Evolutionary conservation across 2,888 invertebrate genomes (phyloP), one percentile per base, ranked within the genome.

Genomic region (Troides oblongomaculatus): DNA sequence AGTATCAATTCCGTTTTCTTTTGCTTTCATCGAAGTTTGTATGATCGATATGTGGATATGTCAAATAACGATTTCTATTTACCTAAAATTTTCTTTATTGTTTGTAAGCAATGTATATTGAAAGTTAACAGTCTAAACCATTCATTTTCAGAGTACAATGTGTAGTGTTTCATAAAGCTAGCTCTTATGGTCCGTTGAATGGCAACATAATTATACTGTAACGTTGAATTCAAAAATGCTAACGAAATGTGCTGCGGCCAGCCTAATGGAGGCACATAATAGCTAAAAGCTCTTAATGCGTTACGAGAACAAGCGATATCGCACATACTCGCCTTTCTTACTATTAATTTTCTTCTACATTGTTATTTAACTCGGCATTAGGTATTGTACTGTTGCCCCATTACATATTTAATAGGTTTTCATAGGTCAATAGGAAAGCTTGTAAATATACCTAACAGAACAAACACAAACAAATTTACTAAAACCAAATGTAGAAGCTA

Each of bases 201-300:
- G 60, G 60, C 39, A 60, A 60, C 50, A 66, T 66, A 66, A 66
- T 66, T 60, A 66, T 66, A 66, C 66, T 30, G 59, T 60, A 60
- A 79, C 78, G 78, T 77, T 76, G 79, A 80, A 81, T 83, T 83
- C 81, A 81, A 81, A 83, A 82, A 83, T 85, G 84, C 86, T 84
- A 85, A 84, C 85, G 86, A 81, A 81, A 84, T 83, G 79, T 76
- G 79, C 78, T 80, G 82, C 86, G 87, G 87, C 85, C 82, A 76
- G 85, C 81, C 88, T 88, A 90, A 92, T 90, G 89, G 88, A 81
- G 84, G 84, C 90, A 89, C 87, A 84, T 92, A 90, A 92, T 90
- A 91, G 92, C 90, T 81, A 81, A 92, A 92, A 92, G 89, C 92
- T 90, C 90, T 92, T 90, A 89, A 90, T 90, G 92, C 90, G 87